These are phyloP conservation scores for Nipponacmea schrenckii DNA, from an alignment of 2,888 invertebrate genomes.

Conservation along the genomic window DNA sequence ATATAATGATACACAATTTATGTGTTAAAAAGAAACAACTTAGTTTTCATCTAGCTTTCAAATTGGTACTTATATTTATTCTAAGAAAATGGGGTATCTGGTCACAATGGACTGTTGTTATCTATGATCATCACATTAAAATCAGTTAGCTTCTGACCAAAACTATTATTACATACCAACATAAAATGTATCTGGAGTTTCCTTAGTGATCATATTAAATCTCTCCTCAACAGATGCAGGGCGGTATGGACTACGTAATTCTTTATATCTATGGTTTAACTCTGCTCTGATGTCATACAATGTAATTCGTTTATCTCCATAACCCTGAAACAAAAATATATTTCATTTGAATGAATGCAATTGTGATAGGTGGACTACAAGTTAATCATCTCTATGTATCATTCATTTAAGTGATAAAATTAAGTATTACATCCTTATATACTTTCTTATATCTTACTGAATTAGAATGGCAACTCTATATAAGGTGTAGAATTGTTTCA, in stretches of 20 bases:
- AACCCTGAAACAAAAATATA: conserved; percentile 71
- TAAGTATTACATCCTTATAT: no score
- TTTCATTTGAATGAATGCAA: background rate
- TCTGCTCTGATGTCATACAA: conserved; percentile 97
- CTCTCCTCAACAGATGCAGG: conserved; percentile 86
- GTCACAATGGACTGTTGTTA: background rate
- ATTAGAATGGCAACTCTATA: no score
- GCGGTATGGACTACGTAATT: conserved; percentile 81
- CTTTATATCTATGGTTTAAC: conserved; percentile 87
- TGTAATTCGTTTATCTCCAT: conserved; percentile 79
- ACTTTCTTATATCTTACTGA: no score
- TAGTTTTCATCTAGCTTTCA: no score
- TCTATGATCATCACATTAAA: background rate
- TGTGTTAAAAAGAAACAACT: background rate
- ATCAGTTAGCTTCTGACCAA: no score
- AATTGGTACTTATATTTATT: no score
- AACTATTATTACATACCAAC: conserved; percentile 76
- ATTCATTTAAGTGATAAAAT: no score
- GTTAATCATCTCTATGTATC: no score
- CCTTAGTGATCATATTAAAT: conserved; percentile 95
- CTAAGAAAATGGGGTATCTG: no score
- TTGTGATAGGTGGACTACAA: background rate
- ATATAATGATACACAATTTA: background rate
- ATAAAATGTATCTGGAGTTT: conserved; percentile 92
- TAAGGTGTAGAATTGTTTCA: no score